phyloP scores from a whole-genome alignment of 2,113 vertebrate species.

The Cromileptes altivelis region DNA sequence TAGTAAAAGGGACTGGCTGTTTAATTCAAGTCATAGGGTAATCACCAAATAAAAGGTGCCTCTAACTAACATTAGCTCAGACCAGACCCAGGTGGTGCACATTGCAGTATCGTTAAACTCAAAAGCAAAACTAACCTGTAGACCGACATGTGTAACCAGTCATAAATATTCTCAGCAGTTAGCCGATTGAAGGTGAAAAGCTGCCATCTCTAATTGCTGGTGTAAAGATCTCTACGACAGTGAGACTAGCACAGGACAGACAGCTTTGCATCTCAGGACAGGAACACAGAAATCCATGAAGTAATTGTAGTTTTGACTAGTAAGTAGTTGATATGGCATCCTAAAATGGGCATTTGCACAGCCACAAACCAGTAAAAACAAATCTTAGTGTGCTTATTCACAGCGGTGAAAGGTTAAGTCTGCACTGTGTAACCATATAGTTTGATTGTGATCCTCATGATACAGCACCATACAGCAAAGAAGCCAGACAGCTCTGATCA shows the following conservation, averaged over 20 bases:
- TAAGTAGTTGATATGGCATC: too few species aligned
- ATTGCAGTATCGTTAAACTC: too few species aligned
- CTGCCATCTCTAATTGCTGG: too few species aligned
- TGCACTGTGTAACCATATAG: background rate
- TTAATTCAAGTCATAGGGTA: too few species aligned
- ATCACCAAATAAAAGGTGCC: too few species aligned
- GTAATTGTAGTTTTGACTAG: background rate
- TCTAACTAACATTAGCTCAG: too few species aligned
- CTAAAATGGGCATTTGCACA: background rate
- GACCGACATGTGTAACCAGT: too few species aligned
- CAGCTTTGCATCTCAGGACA: background rate
- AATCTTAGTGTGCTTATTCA: background rate
- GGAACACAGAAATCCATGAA: background rate
- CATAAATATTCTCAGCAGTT: too few species aligned
- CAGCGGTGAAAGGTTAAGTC: background rate
- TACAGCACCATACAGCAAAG: background rate
- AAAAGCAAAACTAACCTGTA: too few species aligned
- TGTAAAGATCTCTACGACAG: background rate
- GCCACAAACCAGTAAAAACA: background rate
- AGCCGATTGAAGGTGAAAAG: too few species aligned
- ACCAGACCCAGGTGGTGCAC: too few species aligned
- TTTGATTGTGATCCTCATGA: constrained; percentile 4
- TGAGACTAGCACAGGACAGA: constrained; percentile 14
- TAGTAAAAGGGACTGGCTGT: too few species aligned
- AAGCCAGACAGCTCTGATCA: constrained; percentile 11